phyloP scores from a whole-genome alignment of 2,113 vertebrate species.

The Passer montanus region DNA sequence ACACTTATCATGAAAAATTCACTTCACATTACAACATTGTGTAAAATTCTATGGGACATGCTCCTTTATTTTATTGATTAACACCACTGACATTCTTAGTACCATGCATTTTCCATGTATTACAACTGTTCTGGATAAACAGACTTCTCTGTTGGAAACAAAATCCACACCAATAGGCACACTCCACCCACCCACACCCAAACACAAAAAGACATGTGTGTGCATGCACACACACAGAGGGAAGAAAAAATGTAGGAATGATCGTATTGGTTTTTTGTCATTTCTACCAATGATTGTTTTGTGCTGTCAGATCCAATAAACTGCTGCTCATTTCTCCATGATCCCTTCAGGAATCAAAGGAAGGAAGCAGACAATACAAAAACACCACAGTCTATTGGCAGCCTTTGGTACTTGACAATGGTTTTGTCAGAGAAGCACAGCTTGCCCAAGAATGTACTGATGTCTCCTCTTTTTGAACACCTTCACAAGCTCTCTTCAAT shows the following conservation, averaged over 20 bases:
- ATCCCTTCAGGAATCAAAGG: not conserved
- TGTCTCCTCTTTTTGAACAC: not conserved
- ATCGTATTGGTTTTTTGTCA: not conserved
- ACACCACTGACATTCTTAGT: not conserved
- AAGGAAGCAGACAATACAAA: not conserved
- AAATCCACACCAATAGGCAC: not conserved
- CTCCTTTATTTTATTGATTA: not conserved
- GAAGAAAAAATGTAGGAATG: not conserved
- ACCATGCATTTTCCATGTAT: not conserved
- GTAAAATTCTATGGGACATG: not conserved
- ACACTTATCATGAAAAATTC: not conserved
- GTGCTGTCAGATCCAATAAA: not conserved
- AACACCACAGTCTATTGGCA: not conserved
- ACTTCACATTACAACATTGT: not conserved
- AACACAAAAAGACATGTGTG: not conserved
- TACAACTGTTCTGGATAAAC: not conserved
- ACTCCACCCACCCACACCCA: rapidly evolving
- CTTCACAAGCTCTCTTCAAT: not conserved
- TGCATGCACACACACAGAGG: rapidly evolving
- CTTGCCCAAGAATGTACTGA: not conserved
- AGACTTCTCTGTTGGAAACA: not conserved
- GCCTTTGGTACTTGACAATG: not conserved
- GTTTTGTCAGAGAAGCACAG: not conserved
- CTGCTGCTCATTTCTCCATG: not conserved
- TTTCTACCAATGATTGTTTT: not conserved